phyloP scores from a whole-genome alignment of 1,140 invertebrate species.

The Adoxophyes honmai region DNA sequence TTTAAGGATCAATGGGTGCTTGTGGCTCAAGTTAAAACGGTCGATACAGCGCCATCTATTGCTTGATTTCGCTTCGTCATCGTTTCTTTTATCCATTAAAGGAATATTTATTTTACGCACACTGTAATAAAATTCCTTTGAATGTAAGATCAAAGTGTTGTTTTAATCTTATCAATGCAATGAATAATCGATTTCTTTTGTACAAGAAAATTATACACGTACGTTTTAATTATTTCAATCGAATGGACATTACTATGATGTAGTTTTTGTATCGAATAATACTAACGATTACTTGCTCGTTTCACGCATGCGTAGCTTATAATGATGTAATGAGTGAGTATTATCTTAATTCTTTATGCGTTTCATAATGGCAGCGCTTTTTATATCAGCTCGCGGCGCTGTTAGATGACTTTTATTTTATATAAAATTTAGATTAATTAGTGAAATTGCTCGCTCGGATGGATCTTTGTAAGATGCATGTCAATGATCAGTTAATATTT shows the following conservation, averaged over 20 bases:
- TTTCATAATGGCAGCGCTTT: too few species aligned
- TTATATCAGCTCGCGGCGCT: too few species aligned
- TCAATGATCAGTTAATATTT: too few species aligned
- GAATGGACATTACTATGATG: not conserved
- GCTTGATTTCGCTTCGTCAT: not conserved
- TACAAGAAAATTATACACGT: not conserved
- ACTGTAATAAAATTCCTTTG: not conserved
- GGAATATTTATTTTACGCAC: not conserved
- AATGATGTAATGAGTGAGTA: not conserved
- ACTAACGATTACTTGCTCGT: not conserved
- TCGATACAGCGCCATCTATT: not conserved
- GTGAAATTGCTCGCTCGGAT: too few species aligned
- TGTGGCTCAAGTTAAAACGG: not conserved
- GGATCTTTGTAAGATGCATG: too few species aligned
- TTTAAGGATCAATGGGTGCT: not conserved
- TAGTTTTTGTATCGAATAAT: not conserved
- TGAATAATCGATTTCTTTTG: conserved; percentile 14
- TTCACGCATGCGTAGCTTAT: not conserved
- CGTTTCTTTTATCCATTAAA: not conserved
- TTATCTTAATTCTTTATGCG: too few species aligned
- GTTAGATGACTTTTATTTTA: too few species aligned
- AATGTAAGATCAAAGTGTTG: not conserved
- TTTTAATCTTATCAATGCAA: not conserved
- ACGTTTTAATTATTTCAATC: conserved; percentile 1
- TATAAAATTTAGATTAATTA: too few species aligned